A percentile compares a stretch with the other conserved stretches of the same genome.
Conservation (phyloP, 2,797 vertebrate genomes). For the Poecilia velifera region DNA sequence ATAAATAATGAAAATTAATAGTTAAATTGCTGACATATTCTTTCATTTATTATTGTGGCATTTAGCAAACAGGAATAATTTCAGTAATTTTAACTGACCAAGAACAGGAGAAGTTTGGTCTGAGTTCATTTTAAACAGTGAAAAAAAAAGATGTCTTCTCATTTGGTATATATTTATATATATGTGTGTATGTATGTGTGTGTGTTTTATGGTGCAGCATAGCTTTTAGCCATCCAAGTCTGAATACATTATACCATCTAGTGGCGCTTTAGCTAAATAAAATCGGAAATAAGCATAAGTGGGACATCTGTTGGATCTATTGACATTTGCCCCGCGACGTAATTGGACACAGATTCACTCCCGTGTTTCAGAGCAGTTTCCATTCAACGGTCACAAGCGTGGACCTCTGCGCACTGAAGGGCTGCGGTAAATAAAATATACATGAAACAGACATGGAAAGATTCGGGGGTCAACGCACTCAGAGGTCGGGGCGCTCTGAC, state of each 20-base stretch:
- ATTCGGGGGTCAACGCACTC: neutral
- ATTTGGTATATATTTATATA: neutral
- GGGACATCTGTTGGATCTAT: slow-evolving; percentile 68
- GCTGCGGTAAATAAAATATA: slow-evolving; percentile 18
- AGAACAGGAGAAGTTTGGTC: neutral
- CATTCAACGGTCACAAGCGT: slow-evolving; percentile 38
- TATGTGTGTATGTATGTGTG: neutral
- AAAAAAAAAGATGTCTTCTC: neutral
- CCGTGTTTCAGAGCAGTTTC: slow-evolving; percentile 52
- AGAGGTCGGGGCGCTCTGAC: neutral
- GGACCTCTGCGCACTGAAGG: slow-evolving; percentile 14
- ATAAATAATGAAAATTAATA: neutral
- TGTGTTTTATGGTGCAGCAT: neutral
- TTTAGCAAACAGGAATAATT: neutral
- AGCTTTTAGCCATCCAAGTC: neutral
- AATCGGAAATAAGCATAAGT: slow-evolving; percentile 13
- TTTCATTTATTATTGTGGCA: neutral
- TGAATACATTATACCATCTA: neutral
- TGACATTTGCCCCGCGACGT: slow-evolving; percentile 67
- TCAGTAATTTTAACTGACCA: neutral
- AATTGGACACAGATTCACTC: slow-evolving; percentile 68
- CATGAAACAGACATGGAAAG: neutral
- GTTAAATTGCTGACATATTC: neutral
- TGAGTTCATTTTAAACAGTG: neutral
- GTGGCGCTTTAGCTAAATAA: neutral